A percentile compares a stretch with the other conserved stretches of the same genome.
Evolutionary conservation across 2,888 invertebrate genomes (phyloP).

Genomic region (Miltochrista miniata): DNA sequence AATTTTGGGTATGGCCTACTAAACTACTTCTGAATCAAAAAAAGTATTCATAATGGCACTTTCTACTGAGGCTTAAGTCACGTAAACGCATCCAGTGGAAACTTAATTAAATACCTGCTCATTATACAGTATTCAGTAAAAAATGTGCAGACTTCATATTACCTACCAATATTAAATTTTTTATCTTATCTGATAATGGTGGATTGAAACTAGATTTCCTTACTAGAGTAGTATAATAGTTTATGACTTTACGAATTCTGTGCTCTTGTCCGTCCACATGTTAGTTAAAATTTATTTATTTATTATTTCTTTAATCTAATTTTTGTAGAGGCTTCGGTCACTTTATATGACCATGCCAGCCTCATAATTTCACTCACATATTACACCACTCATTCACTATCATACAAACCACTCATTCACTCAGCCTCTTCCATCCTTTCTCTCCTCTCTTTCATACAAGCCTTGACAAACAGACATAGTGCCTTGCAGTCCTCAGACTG

Average conservation of each 20-base stretch:
- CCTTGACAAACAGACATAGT: too few species aligned
- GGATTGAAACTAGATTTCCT: slow-evolving; percentile 10
- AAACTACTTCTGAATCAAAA: slow-evolving; percentile 35
- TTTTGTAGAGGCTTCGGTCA: too few species aligned
- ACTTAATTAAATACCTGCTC: slow-evolving; percentile 2
- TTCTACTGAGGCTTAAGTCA: slow-evolving; percentile 41
- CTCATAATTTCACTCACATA: too few species aligned
- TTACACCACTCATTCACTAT: too few species aligned
- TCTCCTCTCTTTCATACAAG: too few species aligned
- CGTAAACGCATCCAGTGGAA: slow-evolving; percentile 20
- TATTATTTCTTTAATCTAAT: too few species aligned
- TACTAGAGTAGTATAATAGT: slow-evolving; percentile 9
- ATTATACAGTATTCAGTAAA: slow-evolving; percentile 7
- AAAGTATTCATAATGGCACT: slow-evolving; percentile 38
- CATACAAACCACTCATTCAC: too few species aligned
- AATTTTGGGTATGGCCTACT: slow-evolving; percentile 46
- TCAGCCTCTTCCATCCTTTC: too few species aligned
- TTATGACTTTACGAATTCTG: slow-evolving; percentile 1
- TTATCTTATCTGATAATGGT: slow-evolving; percentile 46
- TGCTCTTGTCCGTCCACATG: neutral
- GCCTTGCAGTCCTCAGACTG: too few species aligned
- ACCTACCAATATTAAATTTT: slow-evolving; percentile 9
- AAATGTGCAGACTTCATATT: neutral
- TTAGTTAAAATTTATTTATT: too few species aligned
- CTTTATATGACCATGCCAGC: too few species aligned